Conservation (phyloP, 2,797 vertebrate species). For the Lepilemur ruficaudatus region DNA sequence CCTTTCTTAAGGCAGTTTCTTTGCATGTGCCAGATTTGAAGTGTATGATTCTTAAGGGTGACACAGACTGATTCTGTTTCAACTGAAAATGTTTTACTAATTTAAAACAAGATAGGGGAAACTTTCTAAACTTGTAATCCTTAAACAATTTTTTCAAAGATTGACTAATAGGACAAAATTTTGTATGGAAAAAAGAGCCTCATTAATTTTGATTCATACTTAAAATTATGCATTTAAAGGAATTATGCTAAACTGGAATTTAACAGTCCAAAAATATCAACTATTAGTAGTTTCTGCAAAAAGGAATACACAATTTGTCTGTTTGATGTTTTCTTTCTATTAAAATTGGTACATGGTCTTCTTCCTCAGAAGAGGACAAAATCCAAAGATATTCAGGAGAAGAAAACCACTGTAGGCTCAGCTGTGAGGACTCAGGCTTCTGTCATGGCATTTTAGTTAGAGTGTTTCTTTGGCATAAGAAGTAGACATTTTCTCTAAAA, state of each 20-base stretch:
- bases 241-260: not conserved
- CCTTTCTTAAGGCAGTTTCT: not conserved
- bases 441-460: not conserved
- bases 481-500: constrained; percentile 10
- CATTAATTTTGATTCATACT: not conserved
- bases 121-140: not conserved
- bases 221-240: not conserved
- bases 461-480: not conserved
- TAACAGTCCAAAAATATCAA: not conserved
- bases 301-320: not conserved
- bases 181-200: not conserved
- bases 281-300: not conserved
- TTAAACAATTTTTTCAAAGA: constrained; percentile 6
- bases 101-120: not conserved
- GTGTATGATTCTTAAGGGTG: not conserved
- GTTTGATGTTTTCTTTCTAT: not conserved
- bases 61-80: not conserved
- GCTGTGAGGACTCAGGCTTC: not conserved
- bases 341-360: not conserved
- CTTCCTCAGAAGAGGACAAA: not conserved
- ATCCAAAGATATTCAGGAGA: not conserved
- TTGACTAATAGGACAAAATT: not conserved
- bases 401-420: not conserved
- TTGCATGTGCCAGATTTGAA: not conserved
- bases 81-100: not conserved